These are phyloP conservation scores for Darevskia nairensis DNA, from an alignment of 2,797 vertebrate species.

Conservation along the genomic window DNA sequence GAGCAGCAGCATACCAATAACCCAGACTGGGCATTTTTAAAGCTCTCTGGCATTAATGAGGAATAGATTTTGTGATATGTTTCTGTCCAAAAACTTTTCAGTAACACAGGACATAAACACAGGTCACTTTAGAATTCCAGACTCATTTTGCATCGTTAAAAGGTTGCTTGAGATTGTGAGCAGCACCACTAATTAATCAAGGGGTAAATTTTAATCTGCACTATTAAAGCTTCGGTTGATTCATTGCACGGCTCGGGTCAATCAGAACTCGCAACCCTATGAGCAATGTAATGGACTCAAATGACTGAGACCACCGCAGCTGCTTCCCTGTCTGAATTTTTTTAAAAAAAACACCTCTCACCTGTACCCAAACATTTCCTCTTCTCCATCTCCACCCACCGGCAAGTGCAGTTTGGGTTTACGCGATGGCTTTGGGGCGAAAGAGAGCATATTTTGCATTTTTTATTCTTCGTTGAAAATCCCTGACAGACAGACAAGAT, in stretches of 20 bases:
- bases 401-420: neutral
- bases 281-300: neutral
- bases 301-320: neutral
- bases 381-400: neutral
- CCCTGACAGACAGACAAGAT: conserved; percentile 67
- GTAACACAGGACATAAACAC: neutral
- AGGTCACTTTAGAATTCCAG: conserved; percentile 13
- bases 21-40: neutral
- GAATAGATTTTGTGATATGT: conserved; percentile 30
- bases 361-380: neutral
- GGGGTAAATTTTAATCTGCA: conserved; percentile 34
- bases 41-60: neutral
- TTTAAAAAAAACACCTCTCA: neutral
- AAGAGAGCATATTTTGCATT: conserved; percentile 3
- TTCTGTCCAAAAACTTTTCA: conserved; percentile 6
- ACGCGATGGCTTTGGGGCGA: neutral
- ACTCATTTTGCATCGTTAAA: conserved; percentile 7
- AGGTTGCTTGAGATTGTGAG: conserved; percentile 18
- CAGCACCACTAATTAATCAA: conserved; percentile 32
- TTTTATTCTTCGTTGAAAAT: conserved; percentile 32
- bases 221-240: conserved; percentile 28
- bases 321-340: neutral
- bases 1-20: conserved; percentile 28
- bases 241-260: conserved; percentile 10
- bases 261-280: neutral